Evolutionary conservation across 2,113 vertebrate genomes (phyloP).

Genomic region (cattle (Bos taurus)): DNA sequence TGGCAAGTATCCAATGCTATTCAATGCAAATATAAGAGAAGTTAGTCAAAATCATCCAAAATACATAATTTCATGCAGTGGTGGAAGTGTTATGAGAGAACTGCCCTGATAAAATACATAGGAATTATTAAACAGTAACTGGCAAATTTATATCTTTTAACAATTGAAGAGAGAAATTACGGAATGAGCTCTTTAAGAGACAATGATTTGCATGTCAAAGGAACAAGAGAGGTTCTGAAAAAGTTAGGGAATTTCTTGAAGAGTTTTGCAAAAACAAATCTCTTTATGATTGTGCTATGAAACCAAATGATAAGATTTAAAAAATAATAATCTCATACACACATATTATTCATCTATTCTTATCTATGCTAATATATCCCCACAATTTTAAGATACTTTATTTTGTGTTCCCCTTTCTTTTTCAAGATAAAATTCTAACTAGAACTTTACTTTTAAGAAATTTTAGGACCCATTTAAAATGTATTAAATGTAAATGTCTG

Average conservation of each 20-base stretch:
- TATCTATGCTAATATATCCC: not conserved
- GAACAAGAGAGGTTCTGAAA: not conserved
- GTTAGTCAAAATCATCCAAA: not conserved
- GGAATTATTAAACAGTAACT: not conserved
- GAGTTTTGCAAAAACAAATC: not conserved
- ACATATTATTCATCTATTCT: not conserved
- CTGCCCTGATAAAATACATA: not conserved
- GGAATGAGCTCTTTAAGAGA: not conserved
- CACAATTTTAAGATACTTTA: not conserved
- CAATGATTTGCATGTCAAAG: not conserved
- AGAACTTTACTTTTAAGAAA: not conserved
- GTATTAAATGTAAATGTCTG: not conserved
- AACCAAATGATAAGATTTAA: not conserved
- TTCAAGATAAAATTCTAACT: not conserved
- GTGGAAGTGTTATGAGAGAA: not conserved
- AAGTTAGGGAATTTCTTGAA: not conserved
- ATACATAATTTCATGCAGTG: not conserved
- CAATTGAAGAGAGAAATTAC: not conserved
- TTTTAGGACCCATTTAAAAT: not conserved
- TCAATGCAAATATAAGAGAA: not conserved
- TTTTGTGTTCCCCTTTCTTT: not conserved
- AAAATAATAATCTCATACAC: not conserved
- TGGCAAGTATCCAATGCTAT: not conserved
- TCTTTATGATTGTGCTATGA: not conserved
- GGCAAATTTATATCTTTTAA: not conserved